These are phyloP conservation scores for Syngnathus acus DNA, from an alignment of 2,797 vertebrate genomes.

Conservation along the genomic window DNA sequence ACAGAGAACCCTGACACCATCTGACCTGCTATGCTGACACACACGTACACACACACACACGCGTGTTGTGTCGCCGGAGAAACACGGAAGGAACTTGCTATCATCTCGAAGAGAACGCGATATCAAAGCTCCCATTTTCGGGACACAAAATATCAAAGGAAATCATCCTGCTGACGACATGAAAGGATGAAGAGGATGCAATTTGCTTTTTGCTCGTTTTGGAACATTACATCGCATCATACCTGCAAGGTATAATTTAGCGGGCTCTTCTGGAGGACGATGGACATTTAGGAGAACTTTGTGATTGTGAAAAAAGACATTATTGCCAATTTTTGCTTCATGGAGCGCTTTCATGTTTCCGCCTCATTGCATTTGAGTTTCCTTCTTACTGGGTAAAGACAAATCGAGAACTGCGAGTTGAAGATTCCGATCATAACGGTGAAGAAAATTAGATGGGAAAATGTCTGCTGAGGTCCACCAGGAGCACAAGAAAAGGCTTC, in stretches of 20 bases:
- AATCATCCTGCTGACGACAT: slow-evolving; percentile 6
- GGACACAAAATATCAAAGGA: slow-evolving; percentile 9
- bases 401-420: no score
- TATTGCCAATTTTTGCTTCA: no score
- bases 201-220: background rate
- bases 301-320: background rate
- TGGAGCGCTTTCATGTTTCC: background rate
- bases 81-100: slow-evolving; percentile 5
- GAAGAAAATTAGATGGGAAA: slow-evolving; percentile 15
- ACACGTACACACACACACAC: slow-evolving; percentile 22
- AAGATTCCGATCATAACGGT: background rate
- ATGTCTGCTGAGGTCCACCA: slow-evolving; percentile 60
- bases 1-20: slow-evolving; percentile 41
- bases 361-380: background rate
- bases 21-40: slow-evolving; percentile 45
- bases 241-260: background rate
- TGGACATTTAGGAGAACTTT: slow-evolving; percentile 4
- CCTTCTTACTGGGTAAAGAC: background rate
- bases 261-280: background rate
- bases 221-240: background rate
- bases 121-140: background rate
- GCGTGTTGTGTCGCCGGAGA: background rate
- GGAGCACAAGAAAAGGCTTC: slow-evolving; percentile 42
- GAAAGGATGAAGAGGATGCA: slow-evolving; percentile 15
- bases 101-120: background rate